Conservation (phyloP, 2,888 invertebrate genomes). For the Ophonus ardosiacus region DNA sequence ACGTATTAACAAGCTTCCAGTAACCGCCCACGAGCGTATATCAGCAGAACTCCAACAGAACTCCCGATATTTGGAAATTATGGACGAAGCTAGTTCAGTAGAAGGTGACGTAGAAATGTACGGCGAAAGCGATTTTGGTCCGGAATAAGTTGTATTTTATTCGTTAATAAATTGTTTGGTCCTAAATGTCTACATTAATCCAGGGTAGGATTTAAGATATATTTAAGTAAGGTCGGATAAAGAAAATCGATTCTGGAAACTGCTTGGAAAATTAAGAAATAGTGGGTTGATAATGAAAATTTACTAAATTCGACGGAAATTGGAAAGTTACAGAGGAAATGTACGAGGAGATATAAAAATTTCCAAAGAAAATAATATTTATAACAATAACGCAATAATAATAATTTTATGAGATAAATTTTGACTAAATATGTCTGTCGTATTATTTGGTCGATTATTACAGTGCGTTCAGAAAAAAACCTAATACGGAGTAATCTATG, state of each 20-base stretch:
- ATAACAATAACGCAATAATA: no score
- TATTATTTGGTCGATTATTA: no score
- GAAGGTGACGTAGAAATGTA: background rate
- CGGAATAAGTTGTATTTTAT: background rate
- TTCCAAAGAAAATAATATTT: no score
- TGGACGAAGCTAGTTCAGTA: conserved; percentile 71
- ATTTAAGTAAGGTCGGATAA: conserved; percentile 10
- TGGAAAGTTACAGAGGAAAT: background rate
- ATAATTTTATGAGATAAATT: no score
- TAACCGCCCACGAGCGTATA: conserved; percentile 78
- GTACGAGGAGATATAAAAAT: no score
- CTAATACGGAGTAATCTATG: no score
- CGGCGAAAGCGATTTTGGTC: background rate
- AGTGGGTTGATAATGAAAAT: background rate
- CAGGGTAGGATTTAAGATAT: background rate
- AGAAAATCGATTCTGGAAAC: conserved; percentile 30
- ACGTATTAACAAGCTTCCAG: conserved; percentile 78
- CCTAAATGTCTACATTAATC: background rate
- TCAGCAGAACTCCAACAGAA: conserved; percentile 69
- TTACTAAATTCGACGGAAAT: background rate
- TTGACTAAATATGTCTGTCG: no score
- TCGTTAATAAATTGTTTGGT: background rate
- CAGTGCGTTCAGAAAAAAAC: no score
- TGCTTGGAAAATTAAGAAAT: conserved; percentile 32
- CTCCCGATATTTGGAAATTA: conserved; percentile 70